phyloP scores from a whole-genome alignment of 2,888 invertebrate species.

The Buathra laborator region DNA sequence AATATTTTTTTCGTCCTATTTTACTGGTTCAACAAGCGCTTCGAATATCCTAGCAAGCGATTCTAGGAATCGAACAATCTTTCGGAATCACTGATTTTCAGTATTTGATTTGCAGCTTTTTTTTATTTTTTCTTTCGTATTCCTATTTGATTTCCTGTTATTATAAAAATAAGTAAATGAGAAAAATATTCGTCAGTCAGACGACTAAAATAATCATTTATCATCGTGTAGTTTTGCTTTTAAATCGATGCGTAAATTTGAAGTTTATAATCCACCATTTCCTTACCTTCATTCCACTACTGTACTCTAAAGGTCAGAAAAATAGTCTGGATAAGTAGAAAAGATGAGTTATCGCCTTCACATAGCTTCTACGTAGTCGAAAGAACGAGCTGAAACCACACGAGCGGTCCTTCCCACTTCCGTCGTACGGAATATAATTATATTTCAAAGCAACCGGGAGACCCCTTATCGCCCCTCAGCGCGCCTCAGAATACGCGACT shows the following conservation, averaged over 20 bases:
- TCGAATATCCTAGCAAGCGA: no score
- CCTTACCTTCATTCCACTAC: neutral
- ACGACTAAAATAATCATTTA: no score
- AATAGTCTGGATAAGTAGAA: neutral
- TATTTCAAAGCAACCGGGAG: slow-evolving; percentile 60
- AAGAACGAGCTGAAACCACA: neutral
- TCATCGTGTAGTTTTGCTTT: no score
- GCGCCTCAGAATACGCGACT: neutral
- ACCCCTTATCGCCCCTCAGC: slow-evolving; percentile 18
- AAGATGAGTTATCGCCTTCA: slow-evolving; percentile 1
- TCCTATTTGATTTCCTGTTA: no score
- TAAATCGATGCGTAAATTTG: no score
- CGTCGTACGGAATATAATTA: slow-evolving; percentile 67
- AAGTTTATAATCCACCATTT: no score
- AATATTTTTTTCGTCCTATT: neutral
- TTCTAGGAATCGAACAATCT: no score
- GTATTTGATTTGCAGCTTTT: no score
- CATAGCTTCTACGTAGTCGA: neutral
- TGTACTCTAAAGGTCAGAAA: neutral
- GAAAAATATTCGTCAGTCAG: no score
- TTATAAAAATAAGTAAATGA: no score
- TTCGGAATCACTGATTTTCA: no score
- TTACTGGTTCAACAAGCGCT: neutral
- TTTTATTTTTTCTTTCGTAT: no score
- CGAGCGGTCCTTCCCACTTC: slow-evolving; percentile 69